A percentile compares a stretch with the other conserved stretches of the same genome.
phyloP scores from a whole-genome alignment of 2,113 vertebrate genomes.

The Vidua chalybeata region DNA sequence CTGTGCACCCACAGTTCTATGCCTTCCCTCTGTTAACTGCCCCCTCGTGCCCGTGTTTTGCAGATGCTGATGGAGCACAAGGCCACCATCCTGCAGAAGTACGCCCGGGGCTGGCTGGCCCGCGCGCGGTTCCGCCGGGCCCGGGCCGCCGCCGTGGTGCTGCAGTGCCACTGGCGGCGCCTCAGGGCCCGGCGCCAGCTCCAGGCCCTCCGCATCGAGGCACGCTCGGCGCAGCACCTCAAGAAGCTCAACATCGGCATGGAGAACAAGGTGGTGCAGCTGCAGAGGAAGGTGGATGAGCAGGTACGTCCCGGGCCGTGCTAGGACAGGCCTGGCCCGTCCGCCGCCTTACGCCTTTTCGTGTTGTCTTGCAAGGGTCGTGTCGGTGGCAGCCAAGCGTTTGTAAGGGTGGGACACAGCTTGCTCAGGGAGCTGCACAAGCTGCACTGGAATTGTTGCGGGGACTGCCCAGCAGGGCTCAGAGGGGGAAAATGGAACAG shows the following conservation, averaged over 20 bases:
- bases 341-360: neutral
- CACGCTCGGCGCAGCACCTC: conserved; percentile 84
- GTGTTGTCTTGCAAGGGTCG: fast-evolving
- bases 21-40: neutral
- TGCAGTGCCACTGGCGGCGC: conserved; percentile 87
- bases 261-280: conserved; percentile 98
- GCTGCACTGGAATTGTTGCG: fast-evolving
- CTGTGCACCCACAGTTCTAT: fast-evolving
- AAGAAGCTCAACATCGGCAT: conserved; percentile 94
- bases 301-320: conserved; percentile 74
- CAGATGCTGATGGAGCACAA: conserved; percentile 89
- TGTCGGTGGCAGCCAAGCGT: fast-evolving
- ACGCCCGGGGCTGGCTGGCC: conserved; percentile 81
- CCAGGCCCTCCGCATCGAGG: conserved; percentile 89
- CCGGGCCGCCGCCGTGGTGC: conserved; percentile 76
- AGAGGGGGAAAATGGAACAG: neutral
- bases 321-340: neutral
- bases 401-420: too few relatives aligned
- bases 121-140: conserved; percentile 69
- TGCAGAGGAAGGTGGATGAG: conserved; percentile 93
- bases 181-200: conserved; percentile 79
- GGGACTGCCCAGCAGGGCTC: neutral
- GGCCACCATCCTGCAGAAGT: conserved; percentile 86
- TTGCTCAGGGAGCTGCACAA: neutral
- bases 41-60: fast-evolving